Percentiles rank a stretch among this genome's conserved stretches.
These are phyloP conservation scores for Aporophyla nigra DNA, from an alignment of 2,888 invertebrate genomes.

Conservation along the genomic window DNA sequence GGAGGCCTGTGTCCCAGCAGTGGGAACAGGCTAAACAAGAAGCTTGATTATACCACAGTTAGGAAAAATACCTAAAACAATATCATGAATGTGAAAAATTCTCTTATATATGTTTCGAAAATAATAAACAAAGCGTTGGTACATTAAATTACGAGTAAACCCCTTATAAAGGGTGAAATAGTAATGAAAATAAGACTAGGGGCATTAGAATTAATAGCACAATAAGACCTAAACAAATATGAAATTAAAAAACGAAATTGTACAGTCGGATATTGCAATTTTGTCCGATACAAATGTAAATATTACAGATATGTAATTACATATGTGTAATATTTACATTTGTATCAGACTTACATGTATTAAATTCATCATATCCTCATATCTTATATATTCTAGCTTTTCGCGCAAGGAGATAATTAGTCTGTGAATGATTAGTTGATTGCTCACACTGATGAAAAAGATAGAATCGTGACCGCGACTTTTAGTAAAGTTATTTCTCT, in stretches of 20 bases:
- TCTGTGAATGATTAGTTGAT: not conserved
- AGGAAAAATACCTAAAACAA: not conserved
- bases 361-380: not conserved
- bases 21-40: too few relatives aligned
- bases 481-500: not conserved
- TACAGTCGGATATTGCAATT: not conserved
- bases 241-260: not conserved
- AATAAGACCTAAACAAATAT: not conserved
- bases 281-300: too few relatives aligned
- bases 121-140: slow-evolving; percentile 9
- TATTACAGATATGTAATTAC: too few relatives aligned
- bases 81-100: not conserved
- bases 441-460: not conserved
- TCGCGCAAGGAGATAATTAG: not conserved
- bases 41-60: too few relatives aligned
- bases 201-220: not conserved
- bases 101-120: too few relatives aligned
- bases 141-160: not conserved
- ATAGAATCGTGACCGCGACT: not conserved
- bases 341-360: not conserved
- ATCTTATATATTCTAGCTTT: not conserved
- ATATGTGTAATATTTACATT: not conserved
- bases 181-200: not conserved
- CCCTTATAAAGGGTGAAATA: too few relatives aligned
- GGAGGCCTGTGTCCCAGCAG: too few relatives aligned